Evolutionary conservation across 2,888 invertebrate species (phyloP).

Genomic region (Stenotaenia linearis): DNA sequence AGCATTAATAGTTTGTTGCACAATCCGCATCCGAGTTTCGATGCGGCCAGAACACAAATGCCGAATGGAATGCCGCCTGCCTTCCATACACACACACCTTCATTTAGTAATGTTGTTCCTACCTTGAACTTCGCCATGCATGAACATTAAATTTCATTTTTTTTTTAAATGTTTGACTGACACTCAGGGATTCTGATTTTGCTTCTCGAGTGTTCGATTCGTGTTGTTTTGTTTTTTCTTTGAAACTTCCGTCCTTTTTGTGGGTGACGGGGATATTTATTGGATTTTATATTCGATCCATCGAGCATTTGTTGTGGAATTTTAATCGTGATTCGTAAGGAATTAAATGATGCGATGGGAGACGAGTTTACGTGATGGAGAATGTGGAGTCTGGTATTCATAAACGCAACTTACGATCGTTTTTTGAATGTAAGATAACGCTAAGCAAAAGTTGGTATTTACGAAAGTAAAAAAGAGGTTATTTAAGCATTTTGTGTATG

Average conservation of each 20-base stretch:
- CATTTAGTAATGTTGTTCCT: conserved; percentile 44
- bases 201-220: not conserved
- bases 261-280: not conserved
- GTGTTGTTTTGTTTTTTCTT: not conserved
- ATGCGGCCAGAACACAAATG: conserved; percentile 40
- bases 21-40: conserved; percentile 46
- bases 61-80: conserved; percentile 42
- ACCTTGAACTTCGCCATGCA: conserved; percentile 46
- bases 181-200: not conserved
- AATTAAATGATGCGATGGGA: too few species aligned
- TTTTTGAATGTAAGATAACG: too few species aligned
- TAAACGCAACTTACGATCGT: too few species aligned
- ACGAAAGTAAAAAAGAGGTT: too few species aligned
- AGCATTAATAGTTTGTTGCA: conserved; percentile 46
- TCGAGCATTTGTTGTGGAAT: not conserved
- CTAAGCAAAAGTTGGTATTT: too few species aligned
- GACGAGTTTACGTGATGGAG: too few species aligned
- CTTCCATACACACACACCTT: conserved; percentile 42
- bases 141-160: conserved; percentile 40
- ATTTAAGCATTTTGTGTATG: too few species aligned
- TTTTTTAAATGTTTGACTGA: not conserved
- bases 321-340: too few species aligned
- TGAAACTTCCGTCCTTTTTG: not conserved
- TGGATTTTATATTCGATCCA: not conserved
- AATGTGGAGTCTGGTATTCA: too few species aligned